phyloP scores from a whole-genome alignment of 2,888 invertebrate species.

The Diarsia brunnea region DNA sequence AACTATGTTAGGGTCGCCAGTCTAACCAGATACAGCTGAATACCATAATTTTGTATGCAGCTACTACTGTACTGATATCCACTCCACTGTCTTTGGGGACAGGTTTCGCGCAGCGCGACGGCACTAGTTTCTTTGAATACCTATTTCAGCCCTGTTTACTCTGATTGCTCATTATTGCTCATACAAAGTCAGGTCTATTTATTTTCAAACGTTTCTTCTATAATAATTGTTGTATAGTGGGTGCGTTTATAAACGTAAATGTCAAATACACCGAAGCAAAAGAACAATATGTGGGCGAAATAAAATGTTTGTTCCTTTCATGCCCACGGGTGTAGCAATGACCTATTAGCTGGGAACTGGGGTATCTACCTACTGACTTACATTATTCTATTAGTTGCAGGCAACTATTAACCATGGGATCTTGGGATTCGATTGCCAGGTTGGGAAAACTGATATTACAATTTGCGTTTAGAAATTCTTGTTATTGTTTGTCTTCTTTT shows the following conservation, averaged over 20 bases:
- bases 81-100: no score
- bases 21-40: no score
- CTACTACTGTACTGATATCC: no score
- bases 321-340: neutral
- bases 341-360: neutral
- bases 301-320: conserved; percentile 16
- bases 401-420: neutral
- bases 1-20: no score
- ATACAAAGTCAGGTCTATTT: neutral
- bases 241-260: neutral
- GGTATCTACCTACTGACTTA: neutral
- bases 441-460: neutral
- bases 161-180: no score
- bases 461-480: neutral
- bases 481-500: neutral
- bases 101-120: no score
- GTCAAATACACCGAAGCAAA: neutral
- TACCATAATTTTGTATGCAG: no score
- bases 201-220: neutral
- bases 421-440: neutral
- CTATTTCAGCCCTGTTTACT: no score
- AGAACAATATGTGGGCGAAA: conserved; percentile 9
- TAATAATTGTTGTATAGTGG: neutral
- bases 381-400: neutral
- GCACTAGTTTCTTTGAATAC: no score